Conservation (phyloP, 2,113 vertebrate species). For the Sula dactylatra region DNA sequence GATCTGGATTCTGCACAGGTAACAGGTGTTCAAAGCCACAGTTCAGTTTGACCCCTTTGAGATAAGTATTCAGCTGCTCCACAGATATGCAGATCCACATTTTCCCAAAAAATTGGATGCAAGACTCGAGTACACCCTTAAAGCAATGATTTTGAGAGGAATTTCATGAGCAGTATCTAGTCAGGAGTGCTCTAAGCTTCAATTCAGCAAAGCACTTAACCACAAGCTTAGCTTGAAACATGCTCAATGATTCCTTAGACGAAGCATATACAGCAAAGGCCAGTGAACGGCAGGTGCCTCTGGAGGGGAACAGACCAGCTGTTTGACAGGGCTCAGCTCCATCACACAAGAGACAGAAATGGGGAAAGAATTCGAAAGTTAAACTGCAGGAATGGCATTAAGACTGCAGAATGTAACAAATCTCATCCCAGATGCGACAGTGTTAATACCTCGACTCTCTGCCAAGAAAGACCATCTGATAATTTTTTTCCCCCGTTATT, state of each 20-base stretch:
- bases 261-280: neutral
- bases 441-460: neutral
- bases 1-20: neutral
- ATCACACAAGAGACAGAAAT: neutral
- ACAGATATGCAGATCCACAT: neutral
- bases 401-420: neutral
- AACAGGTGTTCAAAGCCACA: neutral
- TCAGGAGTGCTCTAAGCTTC: neutral
- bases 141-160: neutral
- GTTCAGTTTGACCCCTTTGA: neutral
- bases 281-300: neutral
- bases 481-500: neutral
- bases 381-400: neutral
- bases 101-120: neutral
- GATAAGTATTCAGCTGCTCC: neutral
- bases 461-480: neutral
- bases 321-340: neutral
- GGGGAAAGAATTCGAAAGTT: neutral
- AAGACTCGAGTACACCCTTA: neutral
- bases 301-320: neutral
- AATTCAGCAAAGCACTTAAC: neutral
- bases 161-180: neutral
- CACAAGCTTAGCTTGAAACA: neutral
- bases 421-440: fast-evolving
- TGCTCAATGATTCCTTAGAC: neutral